A percentile compares a stretch with the other conserved stretches of the same genome.
phyloP scores from a whole-genome alignment of 2,797 vertebrate species.

The Aulostomus chinensis region DNA sequence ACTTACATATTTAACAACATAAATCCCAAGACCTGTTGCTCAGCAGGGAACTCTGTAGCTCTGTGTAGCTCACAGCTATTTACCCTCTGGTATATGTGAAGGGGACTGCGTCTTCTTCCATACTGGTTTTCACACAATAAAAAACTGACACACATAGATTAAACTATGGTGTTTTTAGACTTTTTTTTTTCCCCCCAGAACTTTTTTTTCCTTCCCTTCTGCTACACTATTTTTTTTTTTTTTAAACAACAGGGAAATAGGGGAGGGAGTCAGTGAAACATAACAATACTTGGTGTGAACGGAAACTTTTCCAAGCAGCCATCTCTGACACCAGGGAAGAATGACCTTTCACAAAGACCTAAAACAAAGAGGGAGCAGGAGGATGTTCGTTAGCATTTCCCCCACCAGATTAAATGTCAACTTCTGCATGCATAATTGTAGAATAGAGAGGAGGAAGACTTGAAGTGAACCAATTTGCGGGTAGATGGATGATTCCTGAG shows the following conservation, averaged over 20 bases:
- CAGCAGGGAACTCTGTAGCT: too few species aligned
- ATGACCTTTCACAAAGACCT: conserved; percentile 78
- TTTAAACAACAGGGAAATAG: conserved; percentile 54
- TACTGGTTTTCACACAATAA: too few species aligned
- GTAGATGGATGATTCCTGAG: conserved; percentile 39
- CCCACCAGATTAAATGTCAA: conserved; percentile 77
- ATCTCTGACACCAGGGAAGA: conserved; percentile 64
- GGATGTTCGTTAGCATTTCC: conserved; percentile 74
- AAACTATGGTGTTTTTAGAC: too few species aligned
- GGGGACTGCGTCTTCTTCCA: too few species aligned
- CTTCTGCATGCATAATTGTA: conserved; percentile 76
- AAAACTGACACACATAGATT: too few species aligned
- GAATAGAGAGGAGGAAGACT: conserved; percentile 47
- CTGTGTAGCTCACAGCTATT: too few species aligned
- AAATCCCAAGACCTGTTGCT: conserved; percentile 45
- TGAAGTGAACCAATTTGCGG: conserved; percentile 60
- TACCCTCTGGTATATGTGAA: too few species aligned
- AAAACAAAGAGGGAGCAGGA: conserved; percentile 72
- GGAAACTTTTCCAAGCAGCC: conserved; percentile 63
- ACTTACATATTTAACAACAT: conserved; percentile 71
- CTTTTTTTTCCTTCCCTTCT: too few species aligned
- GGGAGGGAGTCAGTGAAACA: conserved; percentile 31
- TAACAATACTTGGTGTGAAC: conserved; percentile 63
- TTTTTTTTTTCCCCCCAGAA: too few species aligned
- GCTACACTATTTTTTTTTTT: conserved; percentile 12